Evolutionary conservation across 2,888 invertebrate genomes (phyloP).

Genomic region (Pachydiplax longipennis): DNA sequence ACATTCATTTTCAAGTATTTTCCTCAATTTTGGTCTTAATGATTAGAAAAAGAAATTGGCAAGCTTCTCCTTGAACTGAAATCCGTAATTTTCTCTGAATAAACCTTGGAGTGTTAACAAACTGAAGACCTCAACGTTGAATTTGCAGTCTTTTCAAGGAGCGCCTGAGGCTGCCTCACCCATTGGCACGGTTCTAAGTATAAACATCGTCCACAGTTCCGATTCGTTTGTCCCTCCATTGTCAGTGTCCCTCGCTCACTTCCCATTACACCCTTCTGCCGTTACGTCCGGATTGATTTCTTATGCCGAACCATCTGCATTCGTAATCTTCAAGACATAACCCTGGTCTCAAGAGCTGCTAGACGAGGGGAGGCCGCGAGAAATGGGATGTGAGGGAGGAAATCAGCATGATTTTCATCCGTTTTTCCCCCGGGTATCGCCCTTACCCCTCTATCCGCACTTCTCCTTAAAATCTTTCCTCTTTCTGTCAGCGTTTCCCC

Average conservation of each 20-base stretch:
- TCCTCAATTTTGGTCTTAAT: no score
- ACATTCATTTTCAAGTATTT: no score
- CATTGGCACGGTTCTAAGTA: no score
- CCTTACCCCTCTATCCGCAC: neutral
- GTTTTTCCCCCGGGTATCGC: conserved; percentile 20
- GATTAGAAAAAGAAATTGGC: no score
- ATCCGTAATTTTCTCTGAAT: no score
- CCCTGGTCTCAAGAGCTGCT: neutral
- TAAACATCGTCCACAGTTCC: neutral
- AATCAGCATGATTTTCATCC: conserved; percentile 43
- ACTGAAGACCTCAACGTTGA: no score
- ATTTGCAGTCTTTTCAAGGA: no score
- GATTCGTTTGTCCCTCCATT: neutral
- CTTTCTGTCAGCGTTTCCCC: neutral
- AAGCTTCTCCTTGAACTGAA: no score
- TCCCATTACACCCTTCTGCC: neutral
- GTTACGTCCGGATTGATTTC: conserved; percentile 22
- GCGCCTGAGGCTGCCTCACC: no score
- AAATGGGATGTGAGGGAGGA: conserved; percentile 5
- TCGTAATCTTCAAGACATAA: conserved; percentile 27
- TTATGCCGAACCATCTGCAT: conserved; percentile 33
- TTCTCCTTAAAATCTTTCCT: neutral
- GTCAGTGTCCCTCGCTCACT: neutral
- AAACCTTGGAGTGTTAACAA: no score
- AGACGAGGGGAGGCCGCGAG: neutral